Conservation (phyloP, 1,140 invertebrate genomes). For the Drosophila biarmipes region DNA sequence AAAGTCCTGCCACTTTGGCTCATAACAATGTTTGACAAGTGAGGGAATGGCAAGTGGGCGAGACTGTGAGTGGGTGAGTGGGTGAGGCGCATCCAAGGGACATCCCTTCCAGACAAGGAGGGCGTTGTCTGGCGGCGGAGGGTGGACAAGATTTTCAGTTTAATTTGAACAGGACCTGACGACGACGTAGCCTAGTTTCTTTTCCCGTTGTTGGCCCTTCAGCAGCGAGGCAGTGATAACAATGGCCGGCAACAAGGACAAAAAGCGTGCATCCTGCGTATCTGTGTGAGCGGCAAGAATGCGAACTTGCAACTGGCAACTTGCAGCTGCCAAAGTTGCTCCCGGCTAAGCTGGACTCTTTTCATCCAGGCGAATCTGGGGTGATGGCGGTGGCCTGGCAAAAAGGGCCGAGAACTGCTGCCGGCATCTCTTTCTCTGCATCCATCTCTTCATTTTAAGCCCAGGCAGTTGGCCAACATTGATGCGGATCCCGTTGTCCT, state of each 20-base stretch:
- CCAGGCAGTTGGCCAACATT: conserved; percentile 36
- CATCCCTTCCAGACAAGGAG: conserved; percentile 39
- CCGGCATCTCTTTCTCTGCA: conserved; percentile 12
- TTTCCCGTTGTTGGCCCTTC: conserved; percentile 37
- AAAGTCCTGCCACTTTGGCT: conserved; percentile 75
- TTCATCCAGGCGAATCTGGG: conserved; percentile 26
- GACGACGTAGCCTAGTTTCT: conserved; percentile 71
- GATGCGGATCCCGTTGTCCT: conserved; percentile 39
- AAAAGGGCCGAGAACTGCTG: conserved; percentile 24
- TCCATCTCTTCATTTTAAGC: conserved; percentile 17
- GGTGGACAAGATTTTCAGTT: conserved; percentile 76
- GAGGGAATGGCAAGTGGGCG: conserved; percentile 13
- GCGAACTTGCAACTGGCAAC: conserved; percentile 20
- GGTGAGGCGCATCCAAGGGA: neutral
- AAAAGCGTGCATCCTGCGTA: conserved; percentile 74
- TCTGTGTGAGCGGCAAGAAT: conserved; percentile 8
- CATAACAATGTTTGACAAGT: conserved; percentile 64
- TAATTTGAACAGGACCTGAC: conserved; percentile 78
- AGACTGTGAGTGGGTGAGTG: conserved; percentile 21
- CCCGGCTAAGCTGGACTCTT: conserved; percentile 57
- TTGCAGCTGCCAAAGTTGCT: conserved; percentile 62
- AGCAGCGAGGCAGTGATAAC: conserved; percentile 48
- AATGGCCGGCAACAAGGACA: conserved; percentile 54
- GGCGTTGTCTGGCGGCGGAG: conserved; percentile 33
- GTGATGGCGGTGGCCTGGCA: neutral